Percentiles rank a stretch among this genome's conserved stretches.
These are phyloP conservation scores for Drosophila suboccidentalis DNA, from an alignment of 2,888 invertebrate species.

Conservation along the genomic window DNA sequence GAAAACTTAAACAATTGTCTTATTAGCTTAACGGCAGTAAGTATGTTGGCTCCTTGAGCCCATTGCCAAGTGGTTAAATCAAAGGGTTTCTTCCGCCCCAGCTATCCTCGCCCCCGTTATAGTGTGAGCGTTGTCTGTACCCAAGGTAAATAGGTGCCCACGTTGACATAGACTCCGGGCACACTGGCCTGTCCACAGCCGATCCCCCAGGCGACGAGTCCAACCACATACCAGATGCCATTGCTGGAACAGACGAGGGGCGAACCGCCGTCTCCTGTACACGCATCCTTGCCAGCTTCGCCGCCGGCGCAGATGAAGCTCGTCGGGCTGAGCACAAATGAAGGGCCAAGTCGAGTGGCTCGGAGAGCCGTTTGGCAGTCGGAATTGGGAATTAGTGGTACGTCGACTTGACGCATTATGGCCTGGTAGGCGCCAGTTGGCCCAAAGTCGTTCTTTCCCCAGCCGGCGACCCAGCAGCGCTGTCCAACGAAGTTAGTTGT, in stretches of 20 bases:
- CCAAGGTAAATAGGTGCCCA: conserved; percentile 89
- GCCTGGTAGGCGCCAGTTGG: conserved; percentile 86
- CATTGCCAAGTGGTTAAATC: neutral
- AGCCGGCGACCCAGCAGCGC: conserved; percentile 90
- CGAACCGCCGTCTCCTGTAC: conserved; percentile 88
- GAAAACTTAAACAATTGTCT: neutral
- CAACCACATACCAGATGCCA: conserved; percentile 85
- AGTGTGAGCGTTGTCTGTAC: conserved; percentile 86
- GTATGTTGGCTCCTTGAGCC: neutral
- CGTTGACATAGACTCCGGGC: conserved; percentile 92
- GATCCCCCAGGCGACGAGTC: conserved; percentile 87
- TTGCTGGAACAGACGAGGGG: conserved; percentile 82
- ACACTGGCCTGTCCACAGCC: conserved; percentile 89
- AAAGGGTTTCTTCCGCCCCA: neutral
- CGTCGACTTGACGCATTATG: conserved; percentile 91
- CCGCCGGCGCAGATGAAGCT: conserved; percentile 93
- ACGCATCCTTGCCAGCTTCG: conserved; percentile 91
- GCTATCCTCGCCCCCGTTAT: conserved; percentile 11
- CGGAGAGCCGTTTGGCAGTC: conserved; percentile 89
- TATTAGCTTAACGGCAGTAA: neutral
- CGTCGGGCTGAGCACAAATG: conserved; percentile 88
- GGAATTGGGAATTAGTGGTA: conserved; percentile 89
- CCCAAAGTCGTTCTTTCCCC: conserved; percentile 93
- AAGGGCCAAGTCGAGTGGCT: conserved; percentile 88
- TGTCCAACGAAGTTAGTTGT: conserved; percentile 86